Conservation (phyloP, 2,888 invertebrate species). For the Nomada fabriciana region DNA sequence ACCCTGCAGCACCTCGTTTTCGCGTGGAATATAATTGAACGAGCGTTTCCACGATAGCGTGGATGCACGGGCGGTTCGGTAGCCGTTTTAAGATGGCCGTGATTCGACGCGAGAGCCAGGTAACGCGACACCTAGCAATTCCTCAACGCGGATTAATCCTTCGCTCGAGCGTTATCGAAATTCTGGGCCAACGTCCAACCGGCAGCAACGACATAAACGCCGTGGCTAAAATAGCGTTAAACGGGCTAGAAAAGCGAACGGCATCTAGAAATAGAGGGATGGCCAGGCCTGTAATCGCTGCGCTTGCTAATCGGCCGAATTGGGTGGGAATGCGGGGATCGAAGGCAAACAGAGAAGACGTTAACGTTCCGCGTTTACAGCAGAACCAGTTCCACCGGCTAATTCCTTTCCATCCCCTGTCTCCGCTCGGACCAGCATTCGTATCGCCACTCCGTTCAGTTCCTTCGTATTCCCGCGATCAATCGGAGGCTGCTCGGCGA, state of each 20-base stretch:
- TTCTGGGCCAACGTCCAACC: constrained; percentile 49
- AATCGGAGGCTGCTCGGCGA: constrained; percentile 25
- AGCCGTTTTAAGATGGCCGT: neutral
- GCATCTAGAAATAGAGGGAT: constrained; percentile 21
- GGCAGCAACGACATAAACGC: constrained; percentile 38
- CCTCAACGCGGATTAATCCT: neutral
- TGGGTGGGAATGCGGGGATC: neutral
- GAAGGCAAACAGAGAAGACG: neutral
- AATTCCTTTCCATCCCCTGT: neutral
- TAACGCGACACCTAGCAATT: neutral
- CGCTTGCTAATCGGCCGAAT: constrained; percentile 15
- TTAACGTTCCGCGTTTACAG: too few relatives aligned
- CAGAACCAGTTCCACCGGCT: neutral
- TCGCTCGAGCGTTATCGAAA: constrained; percentile 18
- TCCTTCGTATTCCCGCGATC: neutral
- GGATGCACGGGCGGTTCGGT: neutral
- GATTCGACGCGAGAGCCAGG: neutral
- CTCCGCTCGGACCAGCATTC: too few relatives aligned
- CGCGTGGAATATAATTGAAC: neutral
- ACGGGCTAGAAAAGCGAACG: constrained; percentile 27
- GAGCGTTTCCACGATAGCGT: too few relatives aligned
- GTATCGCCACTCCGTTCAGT: constrained; percentile 1
- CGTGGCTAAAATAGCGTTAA: constrained; percentile 24
- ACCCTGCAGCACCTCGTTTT: neutral
- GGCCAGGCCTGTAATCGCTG: neutral